phyloP scores from a whole-genome alignment of 2,888 invertebrate species.

The Dinocampus coccinellae region DNA sequence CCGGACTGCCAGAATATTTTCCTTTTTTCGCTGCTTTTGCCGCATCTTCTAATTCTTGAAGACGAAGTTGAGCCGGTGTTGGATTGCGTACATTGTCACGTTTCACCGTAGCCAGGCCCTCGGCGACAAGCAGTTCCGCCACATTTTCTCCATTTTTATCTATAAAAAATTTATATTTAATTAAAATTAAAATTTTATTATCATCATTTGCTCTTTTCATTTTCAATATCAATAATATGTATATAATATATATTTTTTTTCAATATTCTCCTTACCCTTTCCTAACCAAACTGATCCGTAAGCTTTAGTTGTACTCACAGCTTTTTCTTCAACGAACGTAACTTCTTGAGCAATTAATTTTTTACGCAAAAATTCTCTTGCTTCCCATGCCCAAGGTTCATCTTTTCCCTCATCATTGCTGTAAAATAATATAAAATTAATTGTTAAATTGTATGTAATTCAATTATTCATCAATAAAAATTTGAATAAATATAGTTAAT shows the following conservation, averaged over 20 bases:
- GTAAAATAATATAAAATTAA: slow-evolving; percentile 25
- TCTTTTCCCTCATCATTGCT: slow-evolving; percentile 78
- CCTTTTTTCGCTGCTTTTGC: slow-evolving; percentile 92
- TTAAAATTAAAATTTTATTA: neutral
- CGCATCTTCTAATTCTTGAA: slow-evolving; percentile 89
- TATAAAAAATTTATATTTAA: slow-evolving; percentile 47
- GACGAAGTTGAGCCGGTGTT: slow-evolving; percentile 76
- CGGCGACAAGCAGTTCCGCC: slow-evolving; percentile 87
- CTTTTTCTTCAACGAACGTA: slow-evolving; percentile 85
- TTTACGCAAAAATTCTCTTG: slow-evolving; percentile 93
- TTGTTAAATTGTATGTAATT: too few relatives aligned
- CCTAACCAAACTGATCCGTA: slow-evolving; percentile 91
- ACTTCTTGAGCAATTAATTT: slow-evolving; percentile 94
- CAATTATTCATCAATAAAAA: neutral
- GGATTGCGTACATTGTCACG: slow-evolving; percentile 75
- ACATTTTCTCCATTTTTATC: slow-evolving; percentile 84
- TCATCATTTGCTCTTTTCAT: neutral
- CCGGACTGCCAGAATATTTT: slow-evolving; percentile 75
- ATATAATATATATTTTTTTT: neutral
- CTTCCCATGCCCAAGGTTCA: slow-evolving; percentile 98
- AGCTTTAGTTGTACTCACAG: slow-evolving; percentile 85
- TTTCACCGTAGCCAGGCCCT: slow-evolving; percentile 89
- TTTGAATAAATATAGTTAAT: neutral
- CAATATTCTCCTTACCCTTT: slow-evolving; percentile 73
- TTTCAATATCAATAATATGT: neutral